Base-by-base conservation (phyloP, 2,888 invertebrate species). In the Ceramica pisi region DNA sequence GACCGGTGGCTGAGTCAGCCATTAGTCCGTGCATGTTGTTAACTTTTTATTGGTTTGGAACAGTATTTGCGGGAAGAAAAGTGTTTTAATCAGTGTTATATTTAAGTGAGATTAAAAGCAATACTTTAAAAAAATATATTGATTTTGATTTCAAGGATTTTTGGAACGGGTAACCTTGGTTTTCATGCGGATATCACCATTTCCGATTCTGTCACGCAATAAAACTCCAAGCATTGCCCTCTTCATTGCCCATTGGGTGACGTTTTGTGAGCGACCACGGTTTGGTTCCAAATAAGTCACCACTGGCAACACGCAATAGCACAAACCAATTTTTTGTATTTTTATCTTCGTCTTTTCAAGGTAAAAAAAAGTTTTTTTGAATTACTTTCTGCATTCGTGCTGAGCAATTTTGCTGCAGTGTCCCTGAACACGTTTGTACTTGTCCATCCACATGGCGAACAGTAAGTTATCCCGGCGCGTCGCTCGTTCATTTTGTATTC, bases 401-500 rank as follows among this genome's bases (percentile, higher is more conserved):
- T 35, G 35, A 35, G 7, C 7, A 35, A 35, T 35, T 9, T 3
- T 41, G 7, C 14, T 73, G 51, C 23, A 35, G 31, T 62, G 14
- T 44, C 41, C 23, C n/a, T 72, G 21, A 8, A n/a, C 21, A 6
- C 16, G 46, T 77, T 62, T n/a, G 5, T 46, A 46, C 51, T 16
- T 31, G 44, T 21, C 21, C 46, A 21, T 51, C 31, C 23, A 26
- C 41, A 62, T 38, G 38, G 35, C 35, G 31, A 35, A 23, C 59
- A 60, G 16, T 72, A 21, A 63, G 14, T 64, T 60, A 60, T 16
- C 21, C 12, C 55, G 9, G 0, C 26, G 48, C 44, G n/a, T 31
- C 55, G 26, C 80, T 59, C 60, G 55, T 50, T 79, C 16, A 72
- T 73, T 79, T 46, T n/a, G 10, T 79, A 72, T 79, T 60, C 55